Conservation (phyloP, 64 coral and sea anemone species). For the Pachyseris speciosa region DNA sequence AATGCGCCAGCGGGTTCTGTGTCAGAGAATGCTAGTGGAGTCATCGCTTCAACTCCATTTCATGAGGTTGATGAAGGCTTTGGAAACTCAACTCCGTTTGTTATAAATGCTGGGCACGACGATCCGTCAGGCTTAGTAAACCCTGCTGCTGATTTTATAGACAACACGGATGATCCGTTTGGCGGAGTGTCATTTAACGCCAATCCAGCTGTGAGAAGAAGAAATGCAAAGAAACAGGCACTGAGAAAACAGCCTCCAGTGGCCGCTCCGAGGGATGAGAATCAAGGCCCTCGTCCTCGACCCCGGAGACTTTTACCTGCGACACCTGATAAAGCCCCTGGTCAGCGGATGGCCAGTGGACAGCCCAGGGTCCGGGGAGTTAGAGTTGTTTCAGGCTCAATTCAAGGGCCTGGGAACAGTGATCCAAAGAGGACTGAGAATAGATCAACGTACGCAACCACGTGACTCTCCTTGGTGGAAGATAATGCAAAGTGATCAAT, state of each 20-base stretch:
- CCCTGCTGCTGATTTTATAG: conserved; percentile 47
- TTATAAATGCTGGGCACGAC: conserved; percentile 35
- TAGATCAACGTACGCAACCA: background rate
- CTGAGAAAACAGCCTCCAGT: background rate
- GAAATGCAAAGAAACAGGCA: conserved; percentile 3
- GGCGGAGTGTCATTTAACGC: conserved; percentile 56
- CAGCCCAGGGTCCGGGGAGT: background rate
- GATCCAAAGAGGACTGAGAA: background rate
- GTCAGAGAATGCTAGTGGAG: background rate
- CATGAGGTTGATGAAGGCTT: conserved; percentile 31
- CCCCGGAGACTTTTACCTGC: conserved; percentile 58
- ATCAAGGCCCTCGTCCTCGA: conserved; percentile 1
- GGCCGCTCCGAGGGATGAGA: background rate
- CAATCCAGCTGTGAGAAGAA: conserved; percentile 1
- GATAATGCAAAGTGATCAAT: background rate
- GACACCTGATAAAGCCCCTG: conserved; percentile 17
- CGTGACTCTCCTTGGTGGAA: background rate
- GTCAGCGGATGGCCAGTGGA: background rate
- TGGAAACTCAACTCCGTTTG: background rate
- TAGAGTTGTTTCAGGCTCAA: background rate
- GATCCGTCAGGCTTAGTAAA: conserved; percentile 43
- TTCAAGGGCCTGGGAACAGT: background rate
- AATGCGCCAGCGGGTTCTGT: background rate
- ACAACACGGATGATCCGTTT: conserved; percentile 52
- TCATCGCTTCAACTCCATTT: background rate